Evolutionary conservation across 2,113 vertebrate species (phyloP), one percentile per base, ranked within the genome.

Genomic region (Diglossa brunneiventris): DNA sequence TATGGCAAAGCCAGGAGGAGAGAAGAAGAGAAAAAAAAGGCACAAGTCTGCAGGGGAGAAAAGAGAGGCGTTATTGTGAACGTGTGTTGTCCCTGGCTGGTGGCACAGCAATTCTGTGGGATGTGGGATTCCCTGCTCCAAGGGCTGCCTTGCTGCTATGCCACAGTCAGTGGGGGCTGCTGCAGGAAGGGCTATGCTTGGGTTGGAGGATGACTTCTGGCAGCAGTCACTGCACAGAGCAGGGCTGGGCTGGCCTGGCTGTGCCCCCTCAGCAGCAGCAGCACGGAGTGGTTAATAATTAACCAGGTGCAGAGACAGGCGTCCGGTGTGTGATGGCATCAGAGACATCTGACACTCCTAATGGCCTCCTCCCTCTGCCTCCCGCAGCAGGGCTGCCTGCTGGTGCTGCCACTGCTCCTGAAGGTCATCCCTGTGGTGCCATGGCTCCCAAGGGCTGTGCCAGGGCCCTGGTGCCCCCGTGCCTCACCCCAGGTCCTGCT

Each of bases 1-100:
- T 95, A 96, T 89, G 94, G 88, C 83, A 96, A 93, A 89, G 69
- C 79, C 91, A 89, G 94, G 96, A 95, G 87, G 91, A 94, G 91
- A 88, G 81, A 69, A 91, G 70, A 95, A 73, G 83, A 95, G 94
- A 90, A 93, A 95, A 95, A 95, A 95, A 76, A 87, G 94, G 84
- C 91, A 94, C 64, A 72, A 93, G 80, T 70, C 91, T 97, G 94
- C 76, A 94, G 83, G 73, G 94, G 91, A 97, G 89, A 94, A 90
- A 81, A 92, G 74, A 85, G 95, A 95, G 92, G 94, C 86, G 89
- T 94, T 93, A 83, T 83, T 93, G 95, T 92, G 92, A 94, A 93
- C 1, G 56, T 55, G 88, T 95, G 94, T 53, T 91, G 94, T 92
- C 95, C 84, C 50, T 89, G 84, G 90, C 82, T 95, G 87, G 95